Evolutionary conservation across 2,888 invertebrate genomes (phyloP).

Genomic region (Andrena camellia): DNA sequence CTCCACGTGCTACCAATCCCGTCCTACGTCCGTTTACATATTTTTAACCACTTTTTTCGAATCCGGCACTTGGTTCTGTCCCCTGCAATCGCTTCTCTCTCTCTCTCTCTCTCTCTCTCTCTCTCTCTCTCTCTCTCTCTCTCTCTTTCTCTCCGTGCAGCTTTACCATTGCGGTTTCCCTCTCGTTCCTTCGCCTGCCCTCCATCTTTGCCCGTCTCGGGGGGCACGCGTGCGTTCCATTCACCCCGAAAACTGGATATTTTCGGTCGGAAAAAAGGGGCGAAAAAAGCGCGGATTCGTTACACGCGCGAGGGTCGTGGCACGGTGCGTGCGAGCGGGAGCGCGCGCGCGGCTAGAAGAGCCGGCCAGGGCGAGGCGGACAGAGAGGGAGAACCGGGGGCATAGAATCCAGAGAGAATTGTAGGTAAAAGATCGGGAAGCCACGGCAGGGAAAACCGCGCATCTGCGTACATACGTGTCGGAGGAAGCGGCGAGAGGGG

Average conservation of each 20-base stretch:
- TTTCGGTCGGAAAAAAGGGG: slow-evolving; percentile 73
- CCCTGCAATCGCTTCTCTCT: slow-evolving; percentile 5
- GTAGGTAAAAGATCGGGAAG: slow-evolving; percentile 71
- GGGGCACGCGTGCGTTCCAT: slow-evolving; percentile 47
- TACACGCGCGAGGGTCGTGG: slow-evolving; percentile 76
- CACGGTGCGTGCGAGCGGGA: slow-evolving; percentile 65
- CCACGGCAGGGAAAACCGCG: slow-evolving; percentile 65
- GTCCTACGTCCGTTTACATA: slow-evolving; percentile 75
- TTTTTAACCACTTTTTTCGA: slow-evolving; percentile 78
- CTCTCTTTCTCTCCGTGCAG: slow-evolving; percentile 27
- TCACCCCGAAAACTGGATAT: slow-evolving; percentile 80
- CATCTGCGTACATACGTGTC: slow-evolving; percentile 75
- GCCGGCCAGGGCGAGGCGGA: slow-evolving; percentile 7
- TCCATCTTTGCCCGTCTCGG: neutral
- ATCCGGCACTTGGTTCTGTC: slow-evolving; percentile 36
- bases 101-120: slow-evolving; percentile 11
- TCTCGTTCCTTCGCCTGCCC: slow-evolving; percentile 2
- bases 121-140: slow-evolving; percentile 18
- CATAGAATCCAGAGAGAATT: slow-evolving; percentile 45
- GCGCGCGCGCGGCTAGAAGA: neutral
- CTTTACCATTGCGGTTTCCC: slow-evolving; percentile 50
- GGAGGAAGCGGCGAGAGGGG: slow-evolving; percentile 20
- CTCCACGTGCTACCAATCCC: slow-evolving; percentile 74
- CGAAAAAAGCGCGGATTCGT: slow-evolving; percentile 82
- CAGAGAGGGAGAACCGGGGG: slow-evolving; percentile 14